Percentiles rank a stretch among this genome's conserved stretches.
These are phyloP conservation scores for Gymnogyps californianus DNA, from an alignment of 2,113 vertebrate species.

Conservation along the genomic window DNA sequence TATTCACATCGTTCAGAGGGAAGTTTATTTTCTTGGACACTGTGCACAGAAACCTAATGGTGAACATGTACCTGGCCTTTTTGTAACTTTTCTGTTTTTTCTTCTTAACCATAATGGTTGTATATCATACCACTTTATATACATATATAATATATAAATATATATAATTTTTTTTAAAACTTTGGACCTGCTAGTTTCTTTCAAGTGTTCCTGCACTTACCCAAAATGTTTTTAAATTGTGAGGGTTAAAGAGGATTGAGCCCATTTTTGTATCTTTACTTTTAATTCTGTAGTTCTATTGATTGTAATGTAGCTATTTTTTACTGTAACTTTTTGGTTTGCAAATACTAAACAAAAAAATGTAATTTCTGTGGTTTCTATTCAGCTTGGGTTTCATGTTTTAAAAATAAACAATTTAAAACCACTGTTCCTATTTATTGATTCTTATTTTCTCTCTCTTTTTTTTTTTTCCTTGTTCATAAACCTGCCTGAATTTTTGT, in stretches of 20 bases:
- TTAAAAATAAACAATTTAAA: constrained; percentile 87
- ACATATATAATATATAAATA: constrained; percentile 64
- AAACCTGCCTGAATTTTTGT: neutral
- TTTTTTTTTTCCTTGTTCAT: neutral
- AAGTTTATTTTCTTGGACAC: constrained; percentile 47
- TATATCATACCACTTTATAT: constrained; percentile 64
- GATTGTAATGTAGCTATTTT: constrained; percentile 77
- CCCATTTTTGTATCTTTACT: constrained; percentile 61
- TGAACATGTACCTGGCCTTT: constrained; percentile 42
- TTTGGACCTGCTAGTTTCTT: constrained; percentile 49
- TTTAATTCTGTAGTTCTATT: constrained; percentile 68
- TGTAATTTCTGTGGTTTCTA: constrained; percentile 92
- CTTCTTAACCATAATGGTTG: constrained; percentile 61
- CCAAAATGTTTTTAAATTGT: constrained; percentile 76
- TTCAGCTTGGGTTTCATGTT: constrained; percentile 94
- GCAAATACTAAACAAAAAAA: constrained; percentile 81
- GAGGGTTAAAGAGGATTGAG: constrained; percentile 63
- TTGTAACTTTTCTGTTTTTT: constrained; percentile 19
- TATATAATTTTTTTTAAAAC: constrained; percentile 63
- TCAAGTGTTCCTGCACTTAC: constrained; percentile 61
- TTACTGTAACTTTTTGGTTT: constrained; percentile 80
- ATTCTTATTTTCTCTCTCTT: neutral
- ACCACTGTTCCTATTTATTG: neutral
- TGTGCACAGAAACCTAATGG: constrained; percentile 53
- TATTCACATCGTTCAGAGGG: constrained; percentile 30